Conservation (phyloP, 2,797 vertebrate genomes). For the Dendrocincla tyrannina region DNA sequence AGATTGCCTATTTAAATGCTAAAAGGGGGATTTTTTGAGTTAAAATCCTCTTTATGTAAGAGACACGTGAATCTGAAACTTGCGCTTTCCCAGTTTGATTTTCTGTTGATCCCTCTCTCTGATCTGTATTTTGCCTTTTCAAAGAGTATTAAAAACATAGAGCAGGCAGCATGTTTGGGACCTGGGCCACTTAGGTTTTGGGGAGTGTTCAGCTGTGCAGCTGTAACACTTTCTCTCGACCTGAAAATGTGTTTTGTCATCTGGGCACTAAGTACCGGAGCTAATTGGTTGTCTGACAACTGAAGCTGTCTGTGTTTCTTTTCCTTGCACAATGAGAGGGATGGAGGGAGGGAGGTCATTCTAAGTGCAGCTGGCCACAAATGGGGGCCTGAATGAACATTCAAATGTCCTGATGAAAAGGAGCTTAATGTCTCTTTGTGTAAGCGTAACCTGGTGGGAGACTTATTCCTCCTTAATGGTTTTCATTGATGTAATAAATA, state of each 20-base stretch:
- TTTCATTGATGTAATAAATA: neutral
- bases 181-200: slow-evolving; percentile 41
- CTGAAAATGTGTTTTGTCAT: slow-evolving; percentile 39
- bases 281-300: neutral
- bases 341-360: neutral
- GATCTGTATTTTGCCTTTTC: neutral
- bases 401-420: neutral
- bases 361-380: neutral
- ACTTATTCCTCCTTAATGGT: neutral
- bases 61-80: neutral
- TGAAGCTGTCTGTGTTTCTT: neutral
- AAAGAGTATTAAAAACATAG: neutral
- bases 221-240: slow-evolving; percentile 52
- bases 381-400: neutral
- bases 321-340: neutral
- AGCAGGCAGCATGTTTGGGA: neutral
- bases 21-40: neutral
- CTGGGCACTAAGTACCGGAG: slow-evolving; percentile 40
- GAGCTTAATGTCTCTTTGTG: neutral
- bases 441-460: neutral
- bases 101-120: neutral
- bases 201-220: slow-evolving; percentile 35
- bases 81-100: slow-evolving; percentile 18
- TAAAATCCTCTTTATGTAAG: slow-evolving; percentile 8
- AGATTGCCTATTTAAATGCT: slow-evolving; percentile 43